phyloP scores from a whole-genome alignment of 2,888 invertebrate species.

The Limnephilus lunatus region DNA sequence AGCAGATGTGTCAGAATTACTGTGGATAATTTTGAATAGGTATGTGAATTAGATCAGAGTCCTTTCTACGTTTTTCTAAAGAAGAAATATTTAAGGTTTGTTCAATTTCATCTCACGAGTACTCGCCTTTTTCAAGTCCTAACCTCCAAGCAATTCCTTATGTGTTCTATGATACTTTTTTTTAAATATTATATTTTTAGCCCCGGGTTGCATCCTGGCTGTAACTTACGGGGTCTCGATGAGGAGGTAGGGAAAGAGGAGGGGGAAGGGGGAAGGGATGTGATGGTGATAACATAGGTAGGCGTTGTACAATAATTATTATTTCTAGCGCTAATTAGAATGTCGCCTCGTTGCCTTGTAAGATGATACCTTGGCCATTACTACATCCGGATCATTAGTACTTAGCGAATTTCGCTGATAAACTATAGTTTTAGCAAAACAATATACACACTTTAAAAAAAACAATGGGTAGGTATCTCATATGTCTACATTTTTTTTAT shows the following conservation, averaged over 20 bases:
- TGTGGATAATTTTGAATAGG: no score
- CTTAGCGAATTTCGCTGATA: background rate
- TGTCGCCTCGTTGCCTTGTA: background rate
- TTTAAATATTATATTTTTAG: background rate
- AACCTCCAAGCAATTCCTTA: no score
- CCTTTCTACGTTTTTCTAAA: no score
- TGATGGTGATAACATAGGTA: background rate
- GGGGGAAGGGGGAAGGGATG: background rate
- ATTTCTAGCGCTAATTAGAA: slow-evolving; percentile 17
- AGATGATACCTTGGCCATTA: background rate
- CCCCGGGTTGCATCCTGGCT: background rate
- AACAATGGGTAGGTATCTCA: no score
- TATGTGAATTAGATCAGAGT: no score
- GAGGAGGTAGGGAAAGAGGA: background rate
- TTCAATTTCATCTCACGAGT: no score
- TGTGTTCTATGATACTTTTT: no score
- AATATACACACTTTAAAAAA: no score
- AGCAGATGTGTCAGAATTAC: no score
- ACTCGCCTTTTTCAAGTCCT: no score
- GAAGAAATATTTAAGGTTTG: no score
- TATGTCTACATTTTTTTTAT: no score
- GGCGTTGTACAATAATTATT: slow-evolving; percentile 8
- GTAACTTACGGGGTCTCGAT: background rate
- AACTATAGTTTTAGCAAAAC: background rate
- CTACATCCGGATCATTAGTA: background rate